phyloP scores from a whole-genome alignment of 2,113 vertebrate genomes.

The Scytalopus superciliaris region DNA sequence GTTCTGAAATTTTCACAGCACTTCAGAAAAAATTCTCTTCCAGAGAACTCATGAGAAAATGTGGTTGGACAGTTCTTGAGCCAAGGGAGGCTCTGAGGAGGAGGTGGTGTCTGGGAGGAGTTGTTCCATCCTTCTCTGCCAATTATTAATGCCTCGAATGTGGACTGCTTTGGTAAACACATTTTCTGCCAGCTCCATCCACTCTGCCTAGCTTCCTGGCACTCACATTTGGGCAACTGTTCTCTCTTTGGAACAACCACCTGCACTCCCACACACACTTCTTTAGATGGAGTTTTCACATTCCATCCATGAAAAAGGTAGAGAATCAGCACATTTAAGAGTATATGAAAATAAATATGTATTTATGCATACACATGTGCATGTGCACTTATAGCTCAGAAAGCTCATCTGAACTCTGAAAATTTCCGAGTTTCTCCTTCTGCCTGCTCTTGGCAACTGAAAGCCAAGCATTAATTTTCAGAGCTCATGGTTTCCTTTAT shows the following conservation, averaged over 20 bases:
- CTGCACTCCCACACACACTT: background rate
- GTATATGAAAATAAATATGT: background rate
- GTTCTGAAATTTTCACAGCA: background rate
- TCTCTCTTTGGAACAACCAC: background rate
- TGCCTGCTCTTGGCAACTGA: background rate
- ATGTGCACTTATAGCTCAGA: background rate
- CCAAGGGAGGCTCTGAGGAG: background rate
- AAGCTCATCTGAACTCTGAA: background rate
- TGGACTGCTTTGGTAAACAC: slow-evolving; percentile 33
- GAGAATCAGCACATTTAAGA: background rate
- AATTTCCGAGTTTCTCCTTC: background rate
- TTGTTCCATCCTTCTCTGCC: slow-evolving; percentile 36
- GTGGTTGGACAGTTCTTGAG: background rate
- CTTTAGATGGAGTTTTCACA: background rate
- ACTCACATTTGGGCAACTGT: background rate
- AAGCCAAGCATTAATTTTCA: background rate
- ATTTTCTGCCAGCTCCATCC: slow-evolving; percentile 19
- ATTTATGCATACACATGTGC: background rate
- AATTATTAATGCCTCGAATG: background rate
- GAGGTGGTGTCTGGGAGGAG: slow-evolving; percentile 22
- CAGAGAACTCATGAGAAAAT: background rate
- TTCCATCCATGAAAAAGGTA: background rate
- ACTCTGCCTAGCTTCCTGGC: slow-evolving; percentile 4
- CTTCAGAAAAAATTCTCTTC: background rate
- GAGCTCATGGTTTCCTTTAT: background rate